Conservation (phyloP, 1,140 invertebrate species). For the Bombus superbus region DNA sequence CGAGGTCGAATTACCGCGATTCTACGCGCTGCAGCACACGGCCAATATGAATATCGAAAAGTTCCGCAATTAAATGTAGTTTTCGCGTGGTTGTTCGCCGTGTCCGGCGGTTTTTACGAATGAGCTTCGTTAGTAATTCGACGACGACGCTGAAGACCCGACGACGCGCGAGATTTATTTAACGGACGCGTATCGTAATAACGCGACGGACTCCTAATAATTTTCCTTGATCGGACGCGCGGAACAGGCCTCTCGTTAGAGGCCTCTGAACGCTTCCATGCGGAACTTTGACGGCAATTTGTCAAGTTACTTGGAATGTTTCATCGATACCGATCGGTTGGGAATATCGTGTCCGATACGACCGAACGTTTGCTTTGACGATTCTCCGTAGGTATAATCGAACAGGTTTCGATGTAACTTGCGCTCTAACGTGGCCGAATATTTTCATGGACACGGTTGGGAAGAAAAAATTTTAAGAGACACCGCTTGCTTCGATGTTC, state of each 20-base stretch:
- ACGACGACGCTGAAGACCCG: background rate
- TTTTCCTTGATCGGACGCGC: too few relatives aligned
- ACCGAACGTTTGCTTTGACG: background rate
- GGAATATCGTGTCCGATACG: background rate
- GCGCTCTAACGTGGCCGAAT: background rate
- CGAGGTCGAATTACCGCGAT: background rate
- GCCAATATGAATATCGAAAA: slow-evolving; percentile 1
- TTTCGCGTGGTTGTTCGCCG: background rate
- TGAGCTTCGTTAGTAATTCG: slow-evolving; percentile 20
- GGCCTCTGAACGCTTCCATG: background rate
- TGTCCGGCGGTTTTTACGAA: background rate
- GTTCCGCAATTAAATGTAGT: slow-evolving; percentile 14
- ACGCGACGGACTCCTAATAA: background rate
- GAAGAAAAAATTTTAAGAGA: background rate
- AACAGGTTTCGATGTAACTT: background rate
- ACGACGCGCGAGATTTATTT: background rate
- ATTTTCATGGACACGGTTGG: background rate
- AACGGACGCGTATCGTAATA: background rate
- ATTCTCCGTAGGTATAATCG: background rate
- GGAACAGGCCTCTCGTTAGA: background rate
- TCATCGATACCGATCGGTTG: too few relatives aligned
- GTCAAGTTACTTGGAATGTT: background rate
- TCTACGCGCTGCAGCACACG: background rate
- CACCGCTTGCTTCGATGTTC: background rate
- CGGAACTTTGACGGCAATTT: background rate